A percentile compares a stretch with the other conserved stretches of the same genome.
These are phyloP conservation scores for Sebastes variabilis DNA, from an alignment of 2,797 vertebrate species.

Conservation along the genomic window DNA sequence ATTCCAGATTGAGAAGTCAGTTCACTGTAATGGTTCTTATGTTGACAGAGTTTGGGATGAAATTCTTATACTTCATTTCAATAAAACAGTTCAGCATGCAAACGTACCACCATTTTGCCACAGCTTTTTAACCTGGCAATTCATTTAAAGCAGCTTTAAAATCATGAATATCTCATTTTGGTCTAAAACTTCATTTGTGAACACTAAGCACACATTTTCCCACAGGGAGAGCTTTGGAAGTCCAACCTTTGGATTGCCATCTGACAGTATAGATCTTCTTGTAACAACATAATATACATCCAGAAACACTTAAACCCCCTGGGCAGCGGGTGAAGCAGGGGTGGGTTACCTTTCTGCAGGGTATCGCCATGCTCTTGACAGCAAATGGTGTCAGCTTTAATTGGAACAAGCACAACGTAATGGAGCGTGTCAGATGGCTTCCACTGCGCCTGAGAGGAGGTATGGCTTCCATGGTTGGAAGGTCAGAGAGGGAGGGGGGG, in stretches of 20 bases:
- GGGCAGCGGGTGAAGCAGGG: conserved; percentile 52
- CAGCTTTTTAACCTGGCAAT: not conserved
- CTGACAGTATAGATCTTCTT: conserved; percentile 63
- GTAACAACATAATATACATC: conserved; percentile 72
- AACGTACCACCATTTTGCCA: not conserved
- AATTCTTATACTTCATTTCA: not conserved
- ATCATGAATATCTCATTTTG: not conserved
- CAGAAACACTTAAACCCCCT: conserved; percentile 53
- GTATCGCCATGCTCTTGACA: conserved; percentile 85
- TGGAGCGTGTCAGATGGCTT: conserved; percentile 84
- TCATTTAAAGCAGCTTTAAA: not conserved
- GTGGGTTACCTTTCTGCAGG: conserved; percentile 78
- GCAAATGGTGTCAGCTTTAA: conserved; percentile 90
- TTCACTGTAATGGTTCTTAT: not conserved
- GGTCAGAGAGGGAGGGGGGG: conserved; percentile 23
- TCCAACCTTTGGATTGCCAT: conserved; percentile 27
- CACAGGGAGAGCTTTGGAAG: not conserved
- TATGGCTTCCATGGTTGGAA: conserved; percentile 51
- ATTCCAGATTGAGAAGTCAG: not conserved
- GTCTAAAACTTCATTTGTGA: conserved; percentile 6
- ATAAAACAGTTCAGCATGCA: not conserved
- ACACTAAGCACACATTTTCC: not conserved
- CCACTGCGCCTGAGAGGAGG: conserved; percentile 68
- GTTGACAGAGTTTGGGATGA: not conserved
- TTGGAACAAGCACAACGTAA: conserved; percentile 91